Percentiles rank a stretch among this genome's conserved stretches.
These are phyloP conservation scores for Tipula lateralis DNA, from an alignment of 2,888 invertebrate genomes.

Conservation along the genomic window DNA sequence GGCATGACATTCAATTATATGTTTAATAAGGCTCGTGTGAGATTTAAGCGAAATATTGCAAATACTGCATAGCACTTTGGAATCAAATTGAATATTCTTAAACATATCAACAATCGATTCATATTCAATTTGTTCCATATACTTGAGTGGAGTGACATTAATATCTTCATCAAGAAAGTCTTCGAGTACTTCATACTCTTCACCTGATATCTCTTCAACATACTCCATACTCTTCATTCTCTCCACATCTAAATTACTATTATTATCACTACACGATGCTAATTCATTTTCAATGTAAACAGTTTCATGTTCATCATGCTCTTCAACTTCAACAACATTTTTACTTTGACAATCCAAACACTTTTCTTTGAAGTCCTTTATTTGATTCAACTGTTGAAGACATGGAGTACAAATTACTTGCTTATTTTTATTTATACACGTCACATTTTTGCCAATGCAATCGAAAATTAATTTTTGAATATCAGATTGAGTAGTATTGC, in stretches of 20 bases:
- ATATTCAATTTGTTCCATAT: neutral
- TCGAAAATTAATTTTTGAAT: neutral
- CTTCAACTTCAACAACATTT: neutral
- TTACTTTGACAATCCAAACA: neutral
- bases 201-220: neutral
- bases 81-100: neutral
- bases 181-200: neutral
- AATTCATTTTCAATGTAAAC: too few species aligned
- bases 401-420: neutral
- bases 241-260: neutral
- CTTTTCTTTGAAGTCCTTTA: neutral
- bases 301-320: neutral
- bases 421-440: neutral
- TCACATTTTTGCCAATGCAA: neutral
- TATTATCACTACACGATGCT: neutral
- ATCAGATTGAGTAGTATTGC: neutral
- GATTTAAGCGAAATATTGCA: neutral
- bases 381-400: neutral
- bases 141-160: neutral
- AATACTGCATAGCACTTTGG: neutral
- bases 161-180: neutral
- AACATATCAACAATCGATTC: neutral
- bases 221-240: neutral
- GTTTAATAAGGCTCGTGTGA: neutral
- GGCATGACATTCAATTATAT: neutral